Evolutionary conservation across 2,888 invertebrate genomes (phyloP), one percentile per base, ranked within the genome.

Genomic region (Caenorhabditis sp.): DNA sequence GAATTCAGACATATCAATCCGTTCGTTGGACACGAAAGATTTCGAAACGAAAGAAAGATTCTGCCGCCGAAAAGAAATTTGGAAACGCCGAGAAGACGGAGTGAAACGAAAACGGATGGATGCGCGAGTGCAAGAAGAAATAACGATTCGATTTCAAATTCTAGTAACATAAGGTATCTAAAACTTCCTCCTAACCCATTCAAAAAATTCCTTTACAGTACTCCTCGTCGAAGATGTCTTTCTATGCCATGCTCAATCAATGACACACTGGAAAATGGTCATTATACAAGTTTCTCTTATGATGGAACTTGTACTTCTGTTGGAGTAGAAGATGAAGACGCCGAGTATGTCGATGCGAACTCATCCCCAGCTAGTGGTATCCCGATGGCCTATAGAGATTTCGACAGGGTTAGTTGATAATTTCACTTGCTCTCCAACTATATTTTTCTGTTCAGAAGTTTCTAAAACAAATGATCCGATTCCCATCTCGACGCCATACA

Each of bases 341-440:
- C 38, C 25, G 60, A 50, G 20, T 43, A 58, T 21, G 7, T 54
- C 0, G 53, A 53, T 27, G 60, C 27, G 1, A 57, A 58, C n/a
- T 49, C 50, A 8, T 63, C 67, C 23, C 70, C 71, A 38, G 63
- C 63, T 23, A 71, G 67, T 14, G 68, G 67, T 5, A 76, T 76
- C 56, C 76, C 76, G 5, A 76, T 76, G 71, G 71, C 65, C 43
- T 76, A 64, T 59, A 27, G 76, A 21, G 71, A 76, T 52, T 71
- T 59, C 54, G 76, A 76, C 50, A 63, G 63, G 59, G 75, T 75
- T 12, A 43, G 63, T 25, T 56, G 7, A 7, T 10, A 31, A 31
- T 7, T 31, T 31, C 5, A 31, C 4, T 10, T 10, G 4, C 10
- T 7, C 10, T 31, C 31, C 31, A 31, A 10, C 10, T 31, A 10